phyloP scores from a whole-genome alignment of 2,113 vertebrate genomes.

The Erinaceus europaeus region DNA sequence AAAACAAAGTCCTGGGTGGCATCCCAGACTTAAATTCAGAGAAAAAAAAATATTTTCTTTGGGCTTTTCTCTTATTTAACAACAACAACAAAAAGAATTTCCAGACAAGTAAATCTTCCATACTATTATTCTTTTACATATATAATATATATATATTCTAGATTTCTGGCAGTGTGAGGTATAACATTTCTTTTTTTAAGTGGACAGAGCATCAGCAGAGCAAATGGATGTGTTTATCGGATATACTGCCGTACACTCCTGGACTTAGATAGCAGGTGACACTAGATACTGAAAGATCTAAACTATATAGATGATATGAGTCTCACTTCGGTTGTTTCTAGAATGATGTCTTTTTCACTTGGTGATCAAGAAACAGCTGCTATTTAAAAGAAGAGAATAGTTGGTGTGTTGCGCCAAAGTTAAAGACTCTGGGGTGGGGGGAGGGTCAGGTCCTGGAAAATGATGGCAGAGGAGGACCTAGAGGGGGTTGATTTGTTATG shows the following conservation, averaged over 20 bases:
- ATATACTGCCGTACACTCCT: neutral
- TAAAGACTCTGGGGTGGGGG: too few species aligned
- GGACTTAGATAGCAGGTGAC: neutral
- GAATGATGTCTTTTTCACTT: neutral
- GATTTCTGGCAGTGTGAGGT: neutral
- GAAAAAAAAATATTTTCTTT: constrained; percentile 57
- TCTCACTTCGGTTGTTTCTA: neutral
- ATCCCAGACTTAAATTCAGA: constrained; percentile 44
- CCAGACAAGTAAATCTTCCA: constrained; percentile 36
- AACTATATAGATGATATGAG: neutral
- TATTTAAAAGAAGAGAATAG: neutral
- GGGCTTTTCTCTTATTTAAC: constrained; percentile 58
- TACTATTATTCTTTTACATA: neutral
- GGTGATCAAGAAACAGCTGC: neutral
- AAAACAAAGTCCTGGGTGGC: constrained; percentile 10
- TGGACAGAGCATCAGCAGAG: neutral
- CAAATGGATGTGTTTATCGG: neutral
- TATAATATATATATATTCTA: too few species aligned
- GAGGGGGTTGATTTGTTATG: too few species aligned
- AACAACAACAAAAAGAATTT: constrained; percentile 35
- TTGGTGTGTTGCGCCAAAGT: too few species aligned
- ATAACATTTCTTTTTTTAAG: constrained; percentile 16
- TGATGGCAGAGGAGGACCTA: too few species aligned
- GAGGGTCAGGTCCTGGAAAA: too few species aligned
- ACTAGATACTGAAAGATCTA: neutral